Percentiles rank a stretch among this genome's conserved stretches.
These are phyloP conservation scores for Perccottus glenii DNA, from an alignment of 2,113 vertebrate species.

Conservation along the genomic window DNA sequence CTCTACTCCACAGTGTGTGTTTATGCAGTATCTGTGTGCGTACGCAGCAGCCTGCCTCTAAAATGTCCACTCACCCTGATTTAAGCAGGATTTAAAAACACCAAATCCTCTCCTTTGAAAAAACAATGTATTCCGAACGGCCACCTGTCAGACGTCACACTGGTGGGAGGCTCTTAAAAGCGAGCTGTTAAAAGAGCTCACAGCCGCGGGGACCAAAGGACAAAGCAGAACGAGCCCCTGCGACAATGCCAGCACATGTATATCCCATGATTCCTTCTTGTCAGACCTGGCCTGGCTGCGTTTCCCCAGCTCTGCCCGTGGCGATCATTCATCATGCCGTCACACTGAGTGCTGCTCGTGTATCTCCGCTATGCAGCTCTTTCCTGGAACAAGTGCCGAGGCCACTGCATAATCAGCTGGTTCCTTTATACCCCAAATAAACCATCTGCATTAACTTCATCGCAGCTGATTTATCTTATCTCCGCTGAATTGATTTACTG, in stretches of 20 bases:
- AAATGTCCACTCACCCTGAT: conserved; percentile 26
- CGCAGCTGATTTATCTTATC: conserved; percentile 53
- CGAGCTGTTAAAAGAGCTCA: conserved; percentile 14
- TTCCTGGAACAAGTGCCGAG: conserved; percentile 44
- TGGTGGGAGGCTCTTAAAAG: conserved; percentile 32
- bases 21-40: conserved; percentile 4
- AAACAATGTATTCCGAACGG: conserved; percentile 38
- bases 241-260: conserved; percentile 49
- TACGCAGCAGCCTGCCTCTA: conserved; percentile 15
- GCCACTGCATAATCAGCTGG: conserved; percentile 60
- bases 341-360: conserved; percentile 39
- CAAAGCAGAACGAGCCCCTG: conserved; percentile 15
- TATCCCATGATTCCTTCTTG: conserved; percentile 47
- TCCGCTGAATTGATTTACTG: conserved; percentile 49
- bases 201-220: conserved; percentile 11
- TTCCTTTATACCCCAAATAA: conserved; percentile 57
- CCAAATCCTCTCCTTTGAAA: conserved; percentile 34
- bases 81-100: conserved; percentile 52
- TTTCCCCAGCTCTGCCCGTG: conserved; percentile 25
- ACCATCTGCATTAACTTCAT: conserved; percentile 66
- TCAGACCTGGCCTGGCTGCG: conserved; percentile 42
- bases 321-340: conserved; percentile 68
- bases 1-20: conserved; percentile 8
- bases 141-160: conserved; percentile 58
- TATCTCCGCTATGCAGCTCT: conserved; percentile 39